Conservation (phyloP, 2,797 vertebrate genomes). For the Smutsia temminckii region DNA sequence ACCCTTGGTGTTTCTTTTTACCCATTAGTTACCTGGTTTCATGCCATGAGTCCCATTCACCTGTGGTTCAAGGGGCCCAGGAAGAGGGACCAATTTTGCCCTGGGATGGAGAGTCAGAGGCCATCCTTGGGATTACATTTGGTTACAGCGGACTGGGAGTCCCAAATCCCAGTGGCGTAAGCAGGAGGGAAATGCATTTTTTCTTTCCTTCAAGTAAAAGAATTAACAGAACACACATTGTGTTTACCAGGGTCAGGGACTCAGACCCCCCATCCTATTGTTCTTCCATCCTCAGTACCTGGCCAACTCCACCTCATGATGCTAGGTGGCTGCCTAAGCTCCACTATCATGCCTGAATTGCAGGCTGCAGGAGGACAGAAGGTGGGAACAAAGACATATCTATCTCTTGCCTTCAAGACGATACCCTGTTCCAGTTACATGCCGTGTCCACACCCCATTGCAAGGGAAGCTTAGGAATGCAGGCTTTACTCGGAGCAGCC, state of each 20-base stretch:
- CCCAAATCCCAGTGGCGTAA: not conserved
- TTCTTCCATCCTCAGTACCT: not conserved
- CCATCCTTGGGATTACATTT: too few species aligned
- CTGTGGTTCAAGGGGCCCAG: not conserved
- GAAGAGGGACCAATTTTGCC: too few species aligned
- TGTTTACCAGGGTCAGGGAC: not conserved
- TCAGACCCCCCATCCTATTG: not conserved
- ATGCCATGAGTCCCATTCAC: not conserved
- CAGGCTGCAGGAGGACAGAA: not conserved
- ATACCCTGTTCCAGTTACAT: not conserved
- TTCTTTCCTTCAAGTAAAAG: not conserved
- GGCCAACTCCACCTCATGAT: not conserved
- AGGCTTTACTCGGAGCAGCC: not conserved
- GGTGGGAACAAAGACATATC: not conserved
- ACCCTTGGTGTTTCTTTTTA: too few species aligned
- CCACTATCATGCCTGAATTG: not conserved
- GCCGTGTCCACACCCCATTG: not conserved
- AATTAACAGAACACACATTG: too few species aligned
- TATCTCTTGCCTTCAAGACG: not conserved
- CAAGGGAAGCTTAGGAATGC: not conserved
- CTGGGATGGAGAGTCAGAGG: accelerated
- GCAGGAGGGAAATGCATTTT: not conserved
- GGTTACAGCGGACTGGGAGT: too few species aligned
- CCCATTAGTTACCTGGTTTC: accelerated
- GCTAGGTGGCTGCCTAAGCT: not conserved